A percentile compares a stretch with the other conserved stretches of the same genome.
phyloP scores from a whole-genome alignment of 2,797 vertebrate species.

The Poeciliopsis paucimaculata region DNA sequence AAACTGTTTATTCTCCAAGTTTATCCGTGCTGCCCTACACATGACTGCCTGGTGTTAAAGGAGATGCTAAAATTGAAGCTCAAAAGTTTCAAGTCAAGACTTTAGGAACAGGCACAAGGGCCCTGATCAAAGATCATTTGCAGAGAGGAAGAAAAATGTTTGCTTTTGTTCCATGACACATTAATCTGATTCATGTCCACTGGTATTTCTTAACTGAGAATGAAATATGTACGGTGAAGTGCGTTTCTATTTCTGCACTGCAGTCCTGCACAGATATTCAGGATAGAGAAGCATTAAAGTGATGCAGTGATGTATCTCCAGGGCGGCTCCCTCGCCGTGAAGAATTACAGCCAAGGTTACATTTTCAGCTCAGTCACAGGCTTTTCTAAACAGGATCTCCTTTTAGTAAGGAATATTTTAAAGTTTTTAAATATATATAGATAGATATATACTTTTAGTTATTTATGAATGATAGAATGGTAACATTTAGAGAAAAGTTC shows the following conservation, averaged over 20 bases:
- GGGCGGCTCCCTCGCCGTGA: not conserved
- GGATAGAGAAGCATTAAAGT: not conserved
- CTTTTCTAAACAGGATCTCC: not conserved
- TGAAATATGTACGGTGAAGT: not conserved
- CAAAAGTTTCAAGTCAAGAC: not conserved
- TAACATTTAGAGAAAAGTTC: not conserved
- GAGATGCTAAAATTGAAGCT: not conserved
- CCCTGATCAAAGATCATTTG: not conserved
- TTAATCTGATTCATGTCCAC: not conserved
- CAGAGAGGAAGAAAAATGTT: not conserved
- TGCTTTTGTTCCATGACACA: not conserved
- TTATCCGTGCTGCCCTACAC: not conserved
- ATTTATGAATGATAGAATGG: not conserved
- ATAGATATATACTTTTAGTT: too few species aligned
- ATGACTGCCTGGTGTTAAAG: not conserved
- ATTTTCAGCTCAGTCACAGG: not conserved
- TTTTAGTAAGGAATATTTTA: not conserved
- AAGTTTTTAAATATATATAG: not conserved
- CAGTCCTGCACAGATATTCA: not conserved
- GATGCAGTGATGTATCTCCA: not conserved
- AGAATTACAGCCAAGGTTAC: not conserved
- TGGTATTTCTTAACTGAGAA: not conserved
- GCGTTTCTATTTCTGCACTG: not conserved
- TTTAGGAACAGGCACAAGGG: not conserved
- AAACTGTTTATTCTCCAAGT: not conserved